Evolutionary conservation across 2,113 vertebrate genomes (phyloP).

Genomic region (Clarias batrachus): DNA sequence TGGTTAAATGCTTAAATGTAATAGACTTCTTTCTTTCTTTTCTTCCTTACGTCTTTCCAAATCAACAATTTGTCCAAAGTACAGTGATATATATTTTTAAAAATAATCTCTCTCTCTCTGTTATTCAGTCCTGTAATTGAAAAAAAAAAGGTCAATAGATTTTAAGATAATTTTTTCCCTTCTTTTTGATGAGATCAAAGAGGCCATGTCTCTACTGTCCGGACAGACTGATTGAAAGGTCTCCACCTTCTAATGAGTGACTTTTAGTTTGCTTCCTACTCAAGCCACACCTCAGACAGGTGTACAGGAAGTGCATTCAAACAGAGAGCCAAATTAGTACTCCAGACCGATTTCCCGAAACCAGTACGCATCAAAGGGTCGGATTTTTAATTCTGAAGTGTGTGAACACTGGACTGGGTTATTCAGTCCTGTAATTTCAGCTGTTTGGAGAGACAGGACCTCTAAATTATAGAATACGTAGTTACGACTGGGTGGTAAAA

Average conservation of each 20-base stretch:
- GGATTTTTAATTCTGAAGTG: neutral
- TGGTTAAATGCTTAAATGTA: neutral
- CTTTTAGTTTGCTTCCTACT: slow-evolving; percentile 44
- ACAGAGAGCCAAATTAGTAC: neutral
- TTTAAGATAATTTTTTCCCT: neutral
- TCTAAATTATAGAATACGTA: neutral
- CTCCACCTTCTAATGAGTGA: slow-evolving; percentile 51
- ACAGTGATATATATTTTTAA: neutral
- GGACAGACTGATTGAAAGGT: slow-evolving; percentile 43
- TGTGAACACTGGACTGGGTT: neutral
- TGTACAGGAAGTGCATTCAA: slow-evolving; percentile 40
- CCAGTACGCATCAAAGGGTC: neutral
- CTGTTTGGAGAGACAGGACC: neutral
- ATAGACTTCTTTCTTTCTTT: neutral
- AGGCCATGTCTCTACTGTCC: neutral
- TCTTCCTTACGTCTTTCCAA: neutral
- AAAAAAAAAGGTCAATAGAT: neutral
- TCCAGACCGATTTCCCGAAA: neutral
- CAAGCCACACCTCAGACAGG: slow-evolving; percentile 42
- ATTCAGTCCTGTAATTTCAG: slow-evolving; percentile 7
- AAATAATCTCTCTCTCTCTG: neutral
- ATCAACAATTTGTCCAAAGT: neutral
- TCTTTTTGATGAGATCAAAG: slow-evolving; percentile 42
- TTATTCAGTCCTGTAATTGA: neutral
- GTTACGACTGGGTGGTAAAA: neutral